Evolutionary conservation across 2,113 vertebrate species (phyloP), one percentile per base, ranked within the genome.

Genomic region (Anarrhichthys ocellatus): DNA sequence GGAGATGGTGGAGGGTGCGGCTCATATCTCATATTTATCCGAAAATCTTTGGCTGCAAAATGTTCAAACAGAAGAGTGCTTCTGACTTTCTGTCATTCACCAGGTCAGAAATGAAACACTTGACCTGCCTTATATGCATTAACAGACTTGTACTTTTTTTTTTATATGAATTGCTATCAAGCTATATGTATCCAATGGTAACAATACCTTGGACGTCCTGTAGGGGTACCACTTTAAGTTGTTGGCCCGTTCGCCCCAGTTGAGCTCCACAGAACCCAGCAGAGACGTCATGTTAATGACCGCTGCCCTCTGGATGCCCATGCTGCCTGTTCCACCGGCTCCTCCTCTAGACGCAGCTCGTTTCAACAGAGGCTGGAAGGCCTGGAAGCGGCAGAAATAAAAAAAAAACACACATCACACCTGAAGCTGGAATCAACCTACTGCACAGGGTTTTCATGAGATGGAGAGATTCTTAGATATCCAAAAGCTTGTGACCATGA

Each of bases 241-340:
- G 0, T 82, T 80, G 75, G 93, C 81, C 32, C 14, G 9, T 18
- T 93, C 92, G 0, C 92, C 94, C 87, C 92, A 92, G 88, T 92
- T 91, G 0, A 95, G 94, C 87, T 96, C 89, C 83, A 95, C 91
- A 66, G 95, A 96, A 54, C 95, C 96, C 77, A 96, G 86, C 0
- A 92, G 64, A 8, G 95, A 96, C 46, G 92, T 91, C 83, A 97
- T 75, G 27, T 96, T 96, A 67, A 96, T 93, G 36, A 95, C 95
- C 1, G 94, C 93, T 40, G 95, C 94, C 44, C 92, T 88, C 15
- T 96, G 95, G 66, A 95, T 94, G 62, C 94, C 90, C 95, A 95
- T 95, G 0, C 50, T 24, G 9, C 66, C 59, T 0, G 73, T 27
- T 3, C 24, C 66, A 4, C 94, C 91, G 0, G 91, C 85, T 62